These are phyloP conservation scores for Diarsia mendica DNA, from an alignment of 2,888 invertebrate species.

Conservation along the genomic window DNA sequence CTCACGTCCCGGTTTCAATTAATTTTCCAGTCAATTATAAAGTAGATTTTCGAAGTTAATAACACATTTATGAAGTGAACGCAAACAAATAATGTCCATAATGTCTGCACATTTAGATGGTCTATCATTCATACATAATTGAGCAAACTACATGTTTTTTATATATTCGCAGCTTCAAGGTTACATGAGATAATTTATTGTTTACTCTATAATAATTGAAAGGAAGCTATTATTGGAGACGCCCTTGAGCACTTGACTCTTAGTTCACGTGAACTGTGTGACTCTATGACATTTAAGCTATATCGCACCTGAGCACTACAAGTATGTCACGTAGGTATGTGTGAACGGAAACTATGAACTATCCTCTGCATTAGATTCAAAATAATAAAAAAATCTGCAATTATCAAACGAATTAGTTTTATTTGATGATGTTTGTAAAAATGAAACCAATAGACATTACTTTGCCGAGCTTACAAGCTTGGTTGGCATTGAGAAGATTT, in stretches of 20 bases:
- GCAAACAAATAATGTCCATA: constrained; percentile 12
- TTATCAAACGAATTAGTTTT: constrained; percentile 11
- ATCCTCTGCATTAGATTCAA: not conserved
- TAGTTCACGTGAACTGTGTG: constrained; percentile 55
- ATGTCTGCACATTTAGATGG: constrained; percentile 10
- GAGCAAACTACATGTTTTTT: constrained; percentile 26
- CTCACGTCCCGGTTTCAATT: constrained; percentile 35
- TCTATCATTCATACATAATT: constrained; percentile 26
- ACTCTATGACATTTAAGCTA: constrained; percentile 49
- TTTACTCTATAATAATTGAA: constrained; percentile 54
- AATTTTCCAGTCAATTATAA: constrained; percentile 44
- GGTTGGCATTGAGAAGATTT: not conserved
- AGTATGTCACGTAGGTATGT: constrained; percentile 39
- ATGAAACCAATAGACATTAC: constrained; percentile 33
- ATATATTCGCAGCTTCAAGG: constrained; percentile 49
- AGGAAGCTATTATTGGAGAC: constrained; percentile 56
- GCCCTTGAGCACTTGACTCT: constrained; percentile 56
- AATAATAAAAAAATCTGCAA: not conserved
- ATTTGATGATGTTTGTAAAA: constrained; percentile 25
- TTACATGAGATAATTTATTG: constrained; percentile 45
- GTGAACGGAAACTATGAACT: constrained; percentile 28
- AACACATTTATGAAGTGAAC: constrained; percentile 10
- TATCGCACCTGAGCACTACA: constrained; percentile 29
- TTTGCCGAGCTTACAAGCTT: not conserved
- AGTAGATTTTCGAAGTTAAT: constrained; percentile 11